A percentile compares a stretch with the other conserved stretches of the same genome.
These are phyloP conservation scores for Hemitrygon akajei DNA, from an alignment of 2,797 vertebrate species.

Conservation along the genomic window DNA sequence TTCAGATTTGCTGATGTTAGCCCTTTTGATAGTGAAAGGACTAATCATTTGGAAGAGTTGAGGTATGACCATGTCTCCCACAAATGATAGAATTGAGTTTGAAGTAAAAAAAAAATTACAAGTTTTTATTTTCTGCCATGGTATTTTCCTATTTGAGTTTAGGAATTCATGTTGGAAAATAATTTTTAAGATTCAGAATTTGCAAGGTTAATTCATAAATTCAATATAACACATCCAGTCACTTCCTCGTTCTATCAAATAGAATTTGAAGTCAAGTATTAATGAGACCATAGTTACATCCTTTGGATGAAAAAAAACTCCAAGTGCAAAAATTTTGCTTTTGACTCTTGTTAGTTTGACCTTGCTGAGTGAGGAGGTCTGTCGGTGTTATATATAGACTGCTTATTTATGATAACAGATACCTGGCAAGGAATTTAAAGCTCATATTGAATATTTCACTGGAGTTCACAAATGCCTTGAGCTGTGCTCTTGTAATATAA, in stretches of 20 bases:
- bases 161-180: not conserved
- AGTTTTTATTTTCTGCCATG: no score
- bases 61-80: not conserved
- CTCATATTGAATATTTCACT: not conserved
- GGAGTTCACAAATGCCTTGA: not conserved
- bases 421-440: not conserved
- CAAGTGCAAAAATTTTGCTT: not conserved
- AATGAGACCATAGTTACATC: not conserved
- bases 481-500: not conserved
- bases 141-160: not conserved
- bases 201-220: no score
- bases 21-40: no score
- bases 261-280: not conserved
- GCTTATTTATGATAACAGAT: not conserved
- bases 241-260: not conserved
- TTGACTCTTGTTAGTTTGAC: not conserved
- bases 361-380: not conserved
- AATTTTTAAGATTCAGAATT: not conserved
- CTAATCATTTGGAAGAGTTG: not conserved
- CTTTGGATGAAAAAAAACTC: not conserved
- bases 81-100: not conserved
- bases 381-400: conserved; percentile 12
- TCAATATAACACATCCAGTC: not conserved
- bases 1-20: no score
- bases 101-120: no score